Evolutionary conservation across 2,797 vertebrate species (phyloP).

Genomic region (Mico argentatus): DNA sequence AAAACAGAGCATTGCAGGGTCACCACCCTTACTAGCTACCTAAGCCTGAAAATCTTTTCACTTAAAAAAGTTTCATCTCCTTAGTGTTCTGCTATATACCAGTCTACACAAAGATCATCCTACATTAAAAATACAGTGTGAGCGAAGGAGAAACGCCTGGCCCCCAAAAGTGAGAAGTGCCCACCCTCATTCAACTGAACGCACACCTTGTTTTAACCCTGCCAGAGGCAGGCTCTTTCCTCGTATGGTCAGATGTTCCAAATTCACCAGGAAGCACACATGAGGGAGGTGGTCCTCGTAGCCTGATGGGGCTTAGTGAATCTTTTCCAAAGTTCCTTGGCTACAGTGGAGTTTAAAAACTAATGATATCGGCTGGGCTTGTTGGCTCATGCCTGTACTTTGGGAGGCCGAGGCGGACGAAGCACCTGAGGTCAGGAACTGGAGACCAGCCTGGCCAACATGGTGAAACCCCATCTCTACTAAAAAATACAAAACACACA

Average conservation of each 20-base stretch:
- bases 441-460: background rate
- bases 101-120: background rate
- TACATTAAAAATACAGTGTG: background rate
- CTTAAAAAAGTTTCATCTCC: background rate
- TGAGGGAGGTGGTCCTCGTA: background rate
- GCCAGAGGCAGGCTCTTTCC: background rate
- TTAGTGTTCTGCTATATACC: background rate
- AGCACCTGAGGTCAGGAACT: background rate
- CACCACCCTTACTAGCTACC: background rate
- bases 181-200: background rate
- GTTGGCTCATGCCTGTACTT: background rate
- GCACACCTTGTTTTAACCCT: background rate
- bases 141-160: background rate
- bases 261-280: background rate
- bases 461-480: background rate
- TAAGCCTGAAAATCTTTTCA: background rate
- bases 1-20: background rate
- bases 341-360: background rate
- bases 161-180: background rate
- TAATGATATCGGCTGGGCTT: accelerated
- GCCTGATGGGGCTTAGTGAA: background rate
- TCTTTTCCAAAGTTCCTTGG: background rate
- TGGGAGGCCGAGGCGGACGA: background rate
- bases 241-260: background rate
- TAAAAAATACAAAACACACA: background rate